Conservation (phyloP, 2,113 vertebrate genomes). For the Crotalus helleri region DNA sequence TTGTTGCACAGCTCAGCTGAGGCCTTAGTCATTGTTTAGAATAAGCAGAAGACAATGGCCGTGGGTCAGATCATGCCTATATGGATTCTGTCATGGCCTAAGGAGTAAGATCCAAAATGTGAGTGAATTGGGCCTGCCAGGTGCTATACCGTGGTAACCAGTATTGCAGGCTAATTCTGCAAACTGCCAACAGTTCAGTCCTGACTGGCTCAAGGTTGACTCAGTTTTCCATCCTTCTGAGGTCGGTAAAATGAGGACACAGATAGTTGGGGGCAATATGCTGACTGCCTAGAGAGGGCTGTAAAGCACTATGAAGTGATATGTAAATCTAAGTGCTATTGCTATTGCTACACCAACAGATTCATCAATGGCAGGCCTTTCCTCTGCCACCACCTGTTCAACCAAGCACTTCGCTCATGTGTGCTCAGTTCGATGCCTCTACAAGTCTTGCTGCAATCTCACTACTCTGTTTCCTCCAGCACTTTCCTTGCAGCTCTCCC, state of each 20-base stretch:
- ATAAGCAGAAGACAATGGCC: neutral
- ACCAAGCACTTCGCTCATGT: neutral
- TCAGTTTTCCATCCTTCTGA: neutral
- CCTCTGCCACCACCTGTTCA: neutral
- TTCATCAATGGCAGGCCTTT: neutral
- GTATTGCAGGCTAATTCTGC: neutral
- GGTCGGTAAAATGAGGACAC: neutral
- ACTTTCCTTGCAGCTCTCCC: neutral
- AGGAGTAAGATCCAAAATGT: neutral
- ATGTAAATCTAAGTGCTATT: neutral
- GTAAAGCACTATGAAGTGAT: neutral
- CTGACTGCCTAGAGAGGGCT: neutral
- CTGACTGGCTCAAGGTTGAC: neutral
- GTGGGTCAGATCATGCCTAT: neutral
- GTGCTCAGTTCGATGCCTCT: neutral
- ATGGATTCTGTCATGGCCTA: neutral
- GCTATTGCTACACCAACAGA: neutral
- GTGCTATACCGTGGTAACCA: neutral
- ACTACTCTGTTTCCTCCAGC: neutral
- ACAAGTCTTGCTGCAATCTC: neutral
- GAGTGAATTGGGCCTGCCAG: neutral
- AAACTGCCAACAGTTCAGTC: neutral
- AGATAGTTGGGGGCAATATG: neutral
- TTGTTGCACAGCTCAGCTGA: neutral
- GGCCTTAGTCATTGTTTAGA: neutral